Evolutionary conservation across 2,113 vertebrate genomes (phyloP), one percentile per base, ranked within the genome.

Genomic region (Toxostoma redivivum): DNA sequence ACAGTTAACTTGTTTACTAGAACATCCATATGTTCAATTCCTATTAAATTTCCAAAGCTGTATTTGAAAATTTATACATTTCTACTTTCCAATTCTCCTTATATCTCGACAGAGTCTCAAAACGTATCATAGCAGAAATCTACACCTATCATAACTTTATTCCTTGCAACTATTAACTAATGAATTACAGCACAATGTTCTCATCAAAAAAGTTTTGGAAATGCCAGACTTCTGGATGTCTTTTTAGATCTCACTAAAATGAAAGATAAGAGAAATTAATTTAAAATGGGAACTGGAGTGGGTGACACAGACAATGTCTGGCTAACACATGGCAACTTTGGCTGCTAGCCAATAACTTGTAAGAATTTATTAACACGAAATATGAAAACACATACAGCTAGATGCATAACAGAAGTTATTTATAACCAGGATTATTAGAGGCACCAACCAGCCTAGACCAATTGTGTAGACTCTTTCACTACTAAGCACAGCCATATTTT

Each of bases 201-300:
- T 89, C 67, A 90, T 95, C 54, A 92, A 90, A 91, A 89, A 92
- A 45, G 56, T 65, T 95, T 81, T 56, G 44, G 66, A 91, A 82
- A 67, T 94, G 76, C 78, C 84, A 95, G 71, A 96, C 81, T 94
- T 92, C 65, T 96, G 83, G 83, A 84, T 71, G 86, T 72, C 89
- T 81, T 94, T 95, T 91, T 86, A 88, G 76, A 95, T 96, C 67
- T 95, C 74, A 91, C 81, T 91, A 85, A 86, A 93, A 96, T 56
- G 92, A 74, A 89, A 96, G 95, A 97, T 95, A 97, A 96, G 85
- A 94, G 64, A 92, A 97, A 95, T 81, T 42, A 88, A 95, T 96
- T 89, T 91, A 48, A 93, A 90, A 90, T 48, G 71, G 44, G 78
- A 97, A 86, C 58, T 61, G 64, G 37, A 67, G 13, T 48, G 53